Conservation (phyloP, 2,113 vertebrate species). For the Perognathus longimembris region DNA sequence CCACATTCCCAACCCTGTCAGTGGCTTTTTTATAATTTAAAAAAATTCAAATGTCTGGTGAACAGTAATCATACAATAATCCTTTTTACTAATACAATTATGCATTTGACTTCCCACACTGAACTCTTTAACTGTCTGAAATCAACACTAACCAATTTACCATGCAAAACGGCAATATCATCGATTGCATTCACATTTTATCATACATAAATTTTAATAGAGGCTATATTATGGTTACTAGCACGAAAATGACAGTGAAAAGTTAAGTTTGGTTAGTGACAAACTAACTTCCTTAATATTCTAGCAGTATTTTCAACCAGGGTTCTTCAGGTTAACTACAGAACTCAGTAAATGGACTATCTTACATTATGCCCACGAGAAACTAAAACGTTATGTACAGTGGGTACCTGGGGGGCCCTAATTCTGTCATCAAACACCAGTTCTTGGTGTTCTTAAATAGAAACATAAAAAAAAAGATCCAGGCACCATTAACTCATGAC, state of each 20-base stretch:
- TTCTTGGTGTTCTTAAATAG: conserved; percentile 44
- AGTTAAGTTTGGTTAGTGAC: conserved; percentile 41
- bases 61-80: conserved; percentile 63
- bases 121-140: conserved; percentile 56
- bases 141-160: conserved; percentile 71
- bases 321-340: conserved; percentile 46
- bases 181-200: conserved; percentile 35
- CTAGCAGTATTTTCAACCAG: conserved; percentile 27
- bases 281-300: conserved; percentile 54
- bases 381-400: conserved; percentile 36
- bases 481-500: too few relatives aligned
- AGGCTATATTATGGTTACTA: conserved; percentile 17
- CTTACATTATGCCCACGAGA: conserved; percentile 32
- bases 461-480: too few relatives aligned
- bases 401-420: not conserved
- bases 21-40: conserved; percentile 37
- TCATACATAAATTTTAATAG: not conserved
- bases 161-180: conserved; percentile 41
- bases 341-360: conserved; percentile 61
- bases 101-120: conserved; percentile 50
- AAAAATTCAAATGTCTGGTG: conserved; percentile 58
- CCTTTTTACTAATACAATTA: conserved; percentile 70
- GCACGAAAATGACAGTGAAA: conserved; percentile 34
- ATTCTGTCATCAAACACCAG: conserved; percentile 34
- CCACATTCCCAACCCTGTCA: too few relatives aligned